Conservation (phyloP, 2,797 vertebrate species). For the Falco biarmicus region DNA sequence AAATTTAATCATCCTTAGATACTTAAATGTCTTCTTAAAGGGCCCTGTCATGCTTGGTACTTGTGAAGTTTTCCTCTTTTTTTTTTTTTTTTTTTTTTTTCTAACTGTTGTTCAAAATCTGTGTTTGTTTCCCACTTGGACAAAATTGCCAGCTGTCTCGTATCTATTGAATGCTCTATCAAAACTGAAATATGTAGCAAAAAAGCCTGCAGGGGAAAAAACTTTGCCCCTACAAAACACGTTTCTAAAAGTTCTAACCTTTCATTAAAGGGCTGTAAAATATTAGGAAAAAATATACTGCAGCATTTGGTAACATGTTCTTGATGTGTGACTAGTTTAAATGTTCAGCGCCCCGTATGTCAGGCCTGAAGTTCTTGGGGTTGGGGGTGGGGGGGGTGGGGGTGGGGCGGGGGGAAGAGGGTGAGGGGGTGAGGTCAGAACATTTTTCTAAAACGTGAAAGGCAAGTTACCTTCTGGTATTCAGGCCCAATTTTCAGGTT, state of each 20-base stretch:
- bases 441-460: not conserved
- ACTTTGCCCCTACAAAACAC: not conserved
- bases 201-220: not conserved
- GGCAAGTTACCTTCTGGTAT: not conserved
- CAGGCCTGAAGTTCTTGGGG: not conserved
- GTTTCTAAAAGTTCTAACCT: not conserved
- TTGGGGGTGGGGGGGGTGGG: too few relatives aligned
- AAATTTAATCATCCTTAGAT: not conserved
- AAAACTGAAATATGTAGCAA: not conserved
- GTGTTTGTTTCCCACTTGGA: not conserved
- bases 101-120: not conserved
- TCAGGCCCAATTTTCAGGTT: not conserved
- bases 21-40: not conserved
- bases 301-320: not conserved
- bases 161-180: not conserved
- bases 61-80: not conserved
- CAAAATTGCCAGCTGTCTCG: not conserved
- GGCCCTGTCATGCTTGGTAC: accelerated
- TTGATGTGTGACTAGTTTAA: not conserved
- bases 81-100: not conserved
- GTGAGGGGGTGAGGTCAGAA: not conserved
- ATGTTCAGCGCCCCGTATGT: accelerated
- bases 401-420: too few relatives aligned
- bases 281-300: not conserved
- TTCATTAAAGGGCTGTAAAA: not conserved